Evolutionary conservation across 2,113 vertebrate genomes (phyloP).

Genomic region (Callithrix jacchus): DNA sequence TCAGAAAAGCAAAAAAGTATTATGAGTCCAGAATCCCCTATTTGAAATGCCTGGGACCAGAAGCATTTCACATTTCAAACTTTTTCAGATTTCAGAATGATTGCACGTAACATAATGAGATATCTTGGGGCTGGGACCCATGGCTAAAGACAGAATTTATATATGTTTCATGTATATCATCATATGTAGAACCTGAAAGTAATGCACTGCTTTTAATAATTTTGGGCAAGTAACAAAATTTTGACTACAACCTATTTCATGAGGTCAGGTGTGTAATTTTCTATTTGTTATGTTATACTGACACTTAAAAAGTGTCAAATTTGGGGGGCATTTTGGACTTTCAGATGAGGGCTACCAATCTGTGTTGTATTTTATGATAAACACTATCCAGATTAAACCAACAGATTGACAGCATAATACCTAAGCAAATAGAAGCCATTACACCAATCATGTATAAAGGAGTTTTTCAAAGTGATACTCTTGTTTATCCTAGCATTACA

Average conservation of each 20-base stretch:
- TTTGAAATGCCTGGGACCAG: neutral
- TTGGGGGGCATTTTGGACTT: neutral
- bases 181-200: neutral
- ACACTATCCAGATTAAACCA: neutral
- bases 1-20: neutral
- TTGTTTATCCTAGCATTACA: neutral
- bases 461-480: neutral
- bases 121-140: neutral
- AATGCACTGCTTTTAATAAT: neutral
- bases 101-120: neutral
- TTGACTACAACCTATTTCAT: neutral
- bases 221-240: neutral
- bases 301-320: neutral
- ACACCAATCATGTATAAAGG: neutral
- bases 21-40: neutral
- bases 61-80: neutral
- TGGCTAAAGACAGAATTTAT: neutral
- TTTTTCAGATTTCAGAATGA: neutral
- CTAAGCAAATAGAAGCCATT: neutral
- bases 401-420: neutral
- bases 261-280: neutral
- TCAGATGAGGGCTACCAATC: neutral
- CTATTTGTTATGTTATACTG: neutral
- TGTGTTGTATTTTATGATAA: constrained; percentile 22
- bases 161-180: neutral